Evolutionary conservation across 1,140 invertebrate species (phyloP).

Genomic region (Cyclargus thomasi): DNA sequence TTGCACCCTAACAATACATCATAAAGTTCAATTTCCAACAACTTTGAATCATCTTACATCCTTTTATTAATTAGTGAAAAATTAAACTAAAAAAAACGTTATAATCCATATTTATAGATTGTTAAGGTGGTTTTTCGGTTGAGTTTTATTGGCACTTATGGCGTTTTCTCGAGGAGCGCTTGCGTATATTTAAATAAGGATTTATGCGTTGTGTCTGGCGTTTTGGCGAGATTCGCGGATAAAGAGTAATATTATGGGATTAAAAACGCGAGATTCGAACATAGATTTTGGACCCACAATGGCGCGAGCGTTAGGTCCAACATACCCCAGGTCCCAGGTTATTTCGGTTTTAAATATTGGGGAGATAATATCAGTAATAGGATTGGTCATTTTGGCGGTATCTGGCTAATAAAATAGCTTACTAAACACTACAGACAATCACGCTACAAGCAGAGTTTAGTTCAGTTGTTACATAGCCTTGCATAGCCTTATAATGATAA

Average conservation of each 20-base stretch:
- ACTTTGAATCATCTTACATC: slow-evolving; percentile 28
- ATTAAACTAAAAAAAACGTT: slow-evolving; percentile 11
- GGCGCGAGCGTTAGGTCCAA: slow-evolving; percentile 23
- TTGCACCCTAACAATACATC: slow-evolving; percentile 24
- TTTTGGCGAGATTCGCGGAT: slow-evolving; percentile 70
- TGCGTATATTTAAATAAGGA: slow-evolving; percentile 71
- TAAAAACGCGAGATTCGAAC: slow-evolving; percentile 51
- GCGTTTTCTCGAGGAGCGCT: background rate
- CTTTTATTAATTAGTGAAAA: slow-evolving; percentile 20
- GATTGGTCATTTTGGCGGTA: too few relatives aligned
- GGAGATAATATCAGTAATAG: too few relatives aligned
- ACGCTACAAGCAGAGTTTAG: too few relatives aligned
- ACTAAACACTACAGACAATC: too few relatives aligned
- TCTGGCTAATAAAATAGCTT: too few relatives aligned
- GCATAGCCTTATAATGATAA: too few relatives aligned
- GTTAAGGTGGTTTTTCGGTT: slow-evolving; percentile 25
- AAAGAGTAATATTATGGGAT: slow-evolving; percentile 53
- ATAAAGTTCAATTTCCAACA: slow-evolving; percentile 24
- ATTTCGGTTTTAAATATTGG: too few relatives aligned
- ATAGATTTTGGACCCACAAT: slow-evolving; percentile 48
- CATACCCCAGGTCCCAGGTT: background rate
- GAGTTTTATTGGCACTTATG: background rate
- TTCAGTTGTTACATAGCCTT: too few relatives aligned
- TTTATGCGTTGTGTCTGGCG: slow-evolving; percentile 70
- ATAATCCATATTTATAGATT: background rate